A percentile compares a stretch with the other conserved stretches of the same genome.
These are phyloP conservation scores for Cheilosia soror DNA, from an alignment of 2,888 invertebrate genomes.

Conservation along the genomic window DNA sequence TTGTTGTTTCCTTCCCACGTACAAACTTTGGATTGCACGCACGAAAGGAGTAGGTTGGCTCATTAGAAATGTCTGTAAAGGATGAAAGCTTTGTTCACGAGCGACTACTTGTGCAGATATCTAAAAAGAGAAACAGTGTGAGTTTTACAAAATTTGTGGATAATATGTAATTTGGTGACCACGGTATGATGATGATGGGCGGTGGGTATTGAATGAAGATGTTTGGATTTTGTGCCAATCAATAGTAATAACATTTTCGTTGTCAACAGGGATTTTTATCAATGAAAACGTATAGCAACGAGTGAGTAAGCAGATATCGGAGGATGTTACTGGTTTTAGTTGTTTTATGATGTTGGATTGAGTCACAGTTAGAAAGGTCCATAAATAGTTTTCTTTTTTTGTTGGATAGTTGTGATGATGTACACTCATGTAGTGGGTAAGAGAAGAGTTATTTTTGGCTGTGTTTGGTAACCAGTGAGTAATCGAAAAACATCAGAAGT, in stretches of 20 bases:
- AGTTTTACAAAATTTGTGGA: neutral
- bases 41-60: conserved; percentile 44
- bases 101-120: neutral
- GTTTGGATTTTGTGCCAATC: conserved; percentile 24
- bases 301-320: conserved; percentile 51
- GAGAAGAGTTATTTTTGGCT: neutral
- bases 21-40: conserved; percentile 46
- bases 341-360: conserved; percentile 3
- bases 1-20: conserved; percentile 55
- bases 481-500: too few relatives aligned
- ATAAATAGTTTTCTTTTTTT: conserved; percentile 17
- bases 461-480: too few relatives aligned
- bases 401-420: neutral
- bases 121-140: neutral
- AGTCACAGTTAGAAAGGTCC: neutral
- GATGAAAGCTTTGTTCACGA: conserved; percentile 38
- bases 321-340: conserved; percentile 20
- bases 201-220: conserved; percentile 14
- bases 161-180: conserved; percentile 24
- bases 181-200: conserved; percentile 19
- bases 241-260: conserved; percentile 32
- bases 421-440: neutral
- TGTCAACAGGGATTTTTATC: conserved; percentile 40
- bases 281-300: conserved; percentile 50
- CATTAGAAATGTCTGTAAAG: conserved; percentile 23